Base-by-base conservation (phyloP, 1,140 invertebrate species). In the Zaprionus vittiger region DNA sequence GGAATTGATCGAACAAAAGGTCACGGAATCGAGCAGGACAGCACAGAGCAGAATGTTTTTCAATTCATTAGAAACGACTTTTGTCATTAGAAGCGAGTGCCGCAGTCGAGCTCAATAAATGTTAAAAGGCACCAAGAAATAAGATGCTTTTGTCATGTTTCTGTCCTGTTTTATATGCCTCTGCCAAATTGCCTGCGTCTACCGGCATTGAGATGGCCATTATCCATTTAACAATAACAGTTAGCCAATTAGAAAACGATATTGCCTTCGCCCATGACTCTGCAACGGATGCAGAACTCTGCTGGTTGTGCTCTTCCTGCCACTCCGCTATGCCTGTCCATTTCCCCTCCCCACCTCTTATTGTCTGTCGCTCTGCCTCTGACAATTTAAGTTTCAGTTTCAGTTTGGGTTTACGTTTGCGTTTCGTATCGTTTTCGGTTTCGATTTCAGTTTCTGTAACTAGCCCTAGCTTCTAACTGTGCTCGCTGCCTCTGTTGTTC, bases 201-300 rank as follows among this genome's bases (percentile, higher is more conserved):
- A 60, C 70, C 61, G 61, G 57, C 63, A 52, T 38, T 37, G 44
- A 71, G n/a, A 24, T 64, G 56, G 54, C 61, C 74, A 69, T 73
- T 83, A 63, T 63, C 80, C 77, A 87, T 73, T 86, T 86, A 89
- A 87, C 83, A 83, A 87, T 87, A 89, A 89, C 83, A 83, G 83
- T 85, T 84, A 78, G 77, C 81, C 83, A 87, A 87, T 87, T 87
- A 87, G 67, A 81, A 81, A 81, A 70, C 65, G 74, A 63, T 77
- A 79, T 79, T 72, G 77, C 62, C 67, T 71, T 28, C 72, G 55
- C 17, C 34, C n/a, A 62, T 28, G 60, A 28, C 41, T 47, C 41
- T 49, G 60, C 60, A 31, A 31, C 41, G 38, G 60, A 24, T 31
- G 37, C 59, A 41, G 34, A 20, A 24, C 37, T 15, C 14, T 7